These are phyloP conservation scores for Pleuronectes platessa DNA, from an alignment of 2,113 vertebrate species.

Conservation along the genomic window DNA sequence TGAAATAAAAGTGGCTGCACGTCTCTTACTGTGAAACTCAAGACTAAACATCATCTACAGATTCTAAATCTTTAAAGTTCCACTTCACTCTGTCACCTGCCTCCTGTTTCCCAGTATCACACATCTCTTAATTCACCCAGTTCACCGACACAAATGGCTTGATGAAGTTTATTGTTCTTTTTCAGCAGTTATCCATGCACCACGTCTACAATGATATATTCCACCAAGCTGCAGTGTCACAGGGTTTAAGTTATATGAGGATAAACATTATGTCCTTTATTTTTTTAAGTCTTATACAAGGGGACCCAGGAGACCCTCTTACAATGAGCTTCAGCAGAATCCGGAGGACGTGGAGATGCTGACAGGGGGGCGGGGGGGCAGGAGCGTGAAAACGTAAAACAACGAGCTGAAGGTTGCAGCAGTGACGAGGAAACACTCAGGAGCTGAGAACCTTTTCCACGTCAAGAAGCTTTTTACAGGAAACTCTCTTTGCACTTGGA, in stretches of 20 bases:
- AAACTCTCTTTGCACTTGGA: too few species aligned
- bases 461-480: too few species aligned
- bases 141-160: slow-evolving; percentile 60
- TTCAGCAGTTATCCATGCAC: slow-evolving; percentile 88
- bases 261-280: slow-evolving; percentile 67
- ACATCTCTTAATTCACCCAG: slow-evolving; percentile 16
- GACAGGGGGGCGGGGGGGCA: not conserved
- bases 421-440: not conserved
- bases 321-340: slow-evolving; percentile 49
- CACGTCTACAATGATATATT: slow-evolving; percentile 83
- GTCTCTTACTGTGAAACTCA: not conserved
- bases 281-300: slow-evolving; percentile 58
- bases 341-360: slow-evolving; percentile 36
- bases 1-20: not conserved
- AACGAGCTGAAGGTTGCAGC: slow-evolving; percentile 12
- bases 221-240: slow-evolving; percentile 82
- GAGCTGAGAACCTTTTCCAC: not conserved
- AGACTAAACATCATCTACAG: slow-evolving; percentile 1
- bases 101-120: not conserved
- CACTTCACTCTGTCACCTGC: too few species aligned
- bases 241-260: slow-evolving; percentile 68
- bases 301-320: slow-evolving; percentile 67
- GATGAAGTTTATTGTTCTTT: slow-evolving; percentile 79
- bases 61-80: not conserved
- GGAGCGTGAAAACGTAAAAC: slow-evolving; percentile 6